Evolutionary conservation across 1,140 invertebrate species (phyloP).

Genomic region (Heliconius melpomene): DNA sequence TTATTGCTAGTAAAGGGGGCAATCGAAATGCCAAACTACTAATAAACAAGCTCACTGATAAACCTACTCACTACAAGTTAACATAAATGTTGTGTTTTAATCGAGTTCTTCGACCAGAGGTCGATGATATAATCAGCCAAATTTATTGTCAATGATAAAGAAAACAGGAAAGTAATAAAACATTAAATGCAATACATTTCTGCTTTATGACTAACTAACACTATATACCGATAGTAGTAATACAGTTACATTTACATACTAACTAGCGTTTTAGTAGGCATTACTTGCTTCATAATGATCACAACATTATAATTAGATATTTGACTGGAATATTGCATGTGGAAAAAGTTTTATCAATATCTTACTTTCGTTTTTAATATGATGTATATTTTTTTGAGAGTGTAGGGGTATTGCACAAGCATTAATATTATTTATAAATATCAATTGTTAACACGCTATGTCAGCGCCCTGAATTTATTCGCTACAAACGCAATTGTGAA

Average conservation of each 20-base stretch:
- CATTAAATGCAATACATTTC: constrained; percentile 71
- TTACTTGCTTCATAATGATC: constrained; percentile 62
- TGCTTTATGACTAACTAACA: constrained; percentile 53
- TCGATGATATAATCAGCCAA: constrained; percentile 22
- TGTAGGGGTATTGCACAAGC: too few relatives aligned
- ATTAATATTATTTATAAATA: too few relatives aligned
- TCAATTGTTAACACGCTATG: too few relatives aligned
- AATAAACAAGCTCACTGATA: constrained; percentile 37
- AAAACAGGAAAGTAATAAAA: constrained; percentile 52
- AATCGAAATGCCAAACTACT: constrained; percentile 38
- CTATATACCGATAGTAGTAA: constrained; percentile 59
- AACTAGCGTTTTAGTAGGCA: constrained; percentile 52
- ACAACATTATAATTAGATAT: constrained; percentile 54
- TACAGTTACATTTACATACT: constrained; percentile 63
- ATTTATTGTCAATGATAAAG: constrained; percentile 55
- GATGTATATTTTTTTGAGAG: background rate
- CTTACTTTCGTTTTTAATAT: background rate
- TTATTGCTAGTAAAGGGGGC: constrained; percentile 20
- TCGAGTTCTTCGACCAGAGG: constrained; percentile 16
- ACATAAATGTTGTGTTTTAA: background rate
- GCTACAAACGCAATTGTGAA: too few relatives aligned
- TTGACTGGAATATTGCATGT: constrained; percentile 17
- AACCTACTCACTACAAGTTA: constrained; percentile 29
- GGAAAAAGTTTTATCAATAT: background rate
- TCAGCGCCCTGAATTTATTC: too few relatives aligned